These are phyloP conservation scores for Rhineura floridana DNA, from an alignment of 2,113 vertebrate genomes.

Conservation along the genomic window DNA sequence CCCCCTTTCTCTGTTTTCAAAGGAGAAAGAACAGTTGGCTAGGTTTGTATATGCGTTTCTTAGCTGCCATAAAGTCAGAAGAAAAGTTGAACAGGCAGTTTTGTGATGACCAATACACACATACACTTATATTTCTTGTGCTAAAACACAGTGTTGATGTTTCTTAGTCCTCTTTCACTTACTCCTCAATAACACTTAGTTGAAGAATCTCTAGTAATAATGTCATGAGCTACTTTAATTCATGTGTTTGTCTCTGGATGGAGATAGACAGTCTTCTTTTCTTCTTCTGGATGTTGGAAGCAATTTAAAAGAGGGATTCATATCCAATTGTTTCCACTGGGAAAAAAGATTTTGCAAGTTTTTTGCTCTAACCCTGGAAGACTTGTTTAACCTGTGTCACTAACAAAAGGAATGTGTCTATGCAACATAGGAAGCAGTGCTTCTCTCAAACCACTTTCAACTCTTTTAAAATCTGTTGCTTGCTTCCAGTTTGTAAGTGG, in stretches of 20 bases:
- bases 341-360: neutral
- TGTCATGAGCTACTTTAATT: neutral
- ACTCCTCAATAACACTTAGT: neutral
- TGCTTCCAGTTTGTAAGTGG: neutral
- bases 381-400: neutral
- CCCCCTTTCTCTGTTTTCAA: slow-evolving; percentile 28
- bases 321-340: neutral
- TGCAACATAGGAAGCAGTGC: neutral
- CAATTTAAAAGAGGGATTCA: neutral
- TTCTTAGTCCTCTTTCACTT: slow-evolving; percentile 23
- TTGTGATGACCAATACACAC: too few relatives aligned
- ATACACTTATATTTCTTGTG: slow-evolving; percentile 25
- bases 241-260: slow-evolving; percentile 6
- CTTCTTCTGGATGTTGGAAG: neutral
- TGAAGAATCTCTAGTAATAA: slow-evolving; percentile 27
- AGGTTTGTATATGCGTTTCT: neutral
- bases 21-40: slow-evolving; percentile 24
- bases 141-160: slow-evolving; percentile 19
- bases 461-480: slow-evolving; percentile 4
- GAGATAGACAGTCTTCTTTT: neutral
- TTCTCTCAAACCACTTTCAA: neutral
- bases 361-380: neutral
- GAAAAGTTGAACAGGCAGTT: neutral
- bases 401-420: neutral
- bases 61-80: slow-evolving; percentile 11